Evolutionary conservation across 2,797 vertebrate species (phyloP), one percentile per base, ranked within the genome.

Genomic region (Neostethus bicornis): DNA sequence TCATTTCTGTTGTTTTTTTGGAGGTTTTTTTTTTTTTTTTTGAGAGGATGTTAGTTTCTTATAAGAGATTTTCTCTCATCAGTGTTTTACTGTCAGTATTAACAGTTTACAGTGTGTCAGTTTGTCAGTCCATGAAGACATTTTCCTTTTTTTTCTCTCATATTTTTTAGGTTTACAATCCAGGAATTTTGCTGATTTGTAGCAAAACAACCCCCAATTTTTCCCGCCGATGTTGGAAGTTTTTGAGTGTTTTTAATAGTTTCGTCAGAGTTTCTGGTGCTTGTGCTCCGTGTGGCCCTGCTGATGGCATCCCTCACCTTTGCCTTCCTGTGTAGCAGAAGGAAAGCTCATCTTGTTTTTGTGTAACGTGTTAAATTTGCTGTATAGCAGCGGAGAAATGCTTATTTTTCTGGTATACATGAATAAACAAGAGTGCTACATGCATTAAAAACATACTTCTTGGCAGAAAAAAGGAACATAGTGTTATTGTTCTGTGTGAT

Each of bases 11-110:
- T 47, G 43, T 20, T 57, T 17, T 49, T 60, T 48, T n/a, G n/a
- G n/a, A n/a, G 9, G 0, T 37, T 34, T 9, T 38, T 46, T 28
- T 47, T 16, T 42, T 54, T 63, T 70, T 53, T 75, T 59, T 16
- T n/a, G n/a, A n/a, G n/a, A n/a, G 66, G 54, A 0, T 2, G 46
- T 45, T 51, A 41, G 42, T n/a, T 29, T 71, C 46, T 54, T 62
- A 43, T 54, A 75, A 70, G 68, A 52, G 66, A 37, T 69, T 82
- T 54, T 10, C 58, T 69, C 64, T 80, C 50, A 38, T 59, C 73
- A 13, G 58, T 83, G 83, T 85, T 79, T 89, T 88, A 77, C 75
- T 54, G 81, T 92, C 79, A 82, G 88, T 92, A 88, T 86, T 79
- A 74, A 78, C 70, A 49, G 79, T 90, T 88, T 83, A 83, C 81